phyloP scores from a whole-genome alignment of 2,797 vertebrate genomes.

The Poecile montanus region DNA sequence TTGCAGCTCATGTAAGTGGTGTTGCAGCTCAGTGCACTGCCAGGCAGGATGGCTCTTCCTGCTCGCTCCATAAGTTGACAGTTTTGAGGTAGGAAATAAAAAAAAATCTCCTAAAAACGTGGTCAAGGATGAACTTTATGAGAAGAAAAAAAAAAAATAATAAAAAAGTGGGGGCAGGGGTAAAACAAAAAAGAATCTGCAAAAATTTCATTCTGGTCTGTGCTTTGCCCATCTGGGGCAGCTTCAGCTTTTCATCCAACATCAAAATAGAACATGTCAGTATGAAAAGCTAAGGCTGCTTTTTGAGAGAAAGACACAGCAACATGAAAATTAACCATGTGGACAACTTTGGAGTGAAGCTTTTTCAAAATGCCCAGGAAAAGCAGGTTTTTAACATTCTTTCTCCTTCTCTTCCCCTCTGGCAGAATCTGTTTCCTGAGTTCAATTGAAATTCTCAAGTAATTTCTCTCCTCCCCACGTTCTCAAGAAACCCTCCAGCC shows the following conservation, averaged over 20 bases:
- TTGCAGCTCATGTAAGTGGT: neutral
- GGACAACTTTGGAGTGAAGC: neutral
- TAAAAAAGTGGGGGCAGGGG: rapidly evolving
- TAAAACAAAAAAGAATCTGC: neutral
- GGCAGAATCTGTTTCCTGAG: neutral
- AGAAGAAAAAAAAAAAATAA: neutral
- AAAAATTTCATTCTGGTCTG: neutral
- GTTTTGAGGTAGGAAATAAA: neutral
- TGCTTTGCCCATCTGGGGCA: neutral
- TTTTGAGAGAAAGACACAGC: neutral
- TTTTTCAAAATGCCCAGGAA: neutral
- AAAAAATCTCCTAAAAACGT: neutral
- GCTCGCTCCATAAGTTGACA: neutral
- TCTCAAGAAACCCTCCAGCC: neutral
- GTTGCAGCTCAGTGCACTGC: neutral
- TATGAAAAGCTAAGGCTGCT: neutral
- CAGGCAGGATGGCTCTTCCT: neutral
- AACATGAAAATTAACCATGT: neutral
- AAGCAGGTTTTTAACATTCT: neutral
- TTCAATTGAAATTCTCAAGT: neutral
- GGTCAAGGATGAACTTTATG: neutral
- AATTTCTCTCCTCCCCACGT: neutral
- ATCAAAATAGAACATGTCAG: neutral
- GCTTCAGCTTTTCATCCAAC: neutral
- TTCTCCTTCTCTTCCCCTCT: neutral